Evolutionary conservation across 2,888 invertebrate genomes (phyloP).

Genomic region (Ormyrus pomaceus): DNA sequence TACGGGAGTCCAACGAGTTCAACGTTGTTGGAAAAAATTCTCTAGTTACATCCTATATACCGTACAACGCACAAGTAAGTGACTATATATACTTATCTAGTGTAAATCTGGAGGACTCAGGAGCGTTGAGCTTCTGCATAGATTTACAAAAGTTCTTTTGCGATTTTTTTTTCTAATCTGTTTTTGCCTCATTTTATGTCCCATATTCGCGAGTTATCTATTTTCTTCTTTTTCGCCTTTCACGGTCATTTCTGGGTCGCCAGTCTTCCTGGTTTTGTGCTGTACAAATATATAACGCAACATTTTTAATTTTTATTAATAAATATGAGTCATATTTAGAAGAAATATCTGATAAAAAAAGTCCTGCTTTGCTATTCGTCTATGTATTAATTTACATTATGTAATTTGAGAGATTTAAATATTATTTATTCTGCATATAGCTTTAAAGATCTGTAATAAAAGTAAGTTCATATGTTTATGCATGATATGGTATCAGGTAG

Average conservation of each 20-base stretch:
- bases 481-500: conserved; percentile 21
- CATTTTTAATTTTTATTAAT: conserved; percentile 41
- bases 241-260: conserved; percentile 58
- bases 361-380: not conserved
- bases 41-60: conserved; percentile 24
- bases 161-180: not conserved
- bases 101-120: conserved; percentile 48
- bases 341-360: not conserved
- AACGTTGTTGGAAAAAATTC: conserved; percentile 25
- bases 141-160: not conserved
- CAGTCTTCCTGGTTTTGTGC: conserved; percentile 58
- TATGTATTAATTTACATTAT: conserved; percentile 1
- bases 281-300: conserved; percentile 62
- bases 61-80: conserved; percentile 25
- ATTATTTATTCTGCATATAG: not conserved
- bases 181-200: conserved; percentile 7
- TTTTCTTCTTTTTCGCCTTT: conserved; percentile 32
- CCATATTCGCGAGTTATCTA: not conserved
- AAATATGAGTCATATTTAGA: not conserved
- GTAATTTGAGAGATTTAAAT: conserved; percentile 6
- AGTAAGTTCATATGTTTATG: conserved; percentile 14
- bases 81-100: conserved; percentile 38
- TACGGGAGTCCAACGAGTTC: conserved; percentile 19
- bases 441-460: not conserved
- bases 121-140: conserved; percentile 48